Conservation (phyloP, 64 coral and sea anemone species). For the Orbicella faveolata region DNA sequence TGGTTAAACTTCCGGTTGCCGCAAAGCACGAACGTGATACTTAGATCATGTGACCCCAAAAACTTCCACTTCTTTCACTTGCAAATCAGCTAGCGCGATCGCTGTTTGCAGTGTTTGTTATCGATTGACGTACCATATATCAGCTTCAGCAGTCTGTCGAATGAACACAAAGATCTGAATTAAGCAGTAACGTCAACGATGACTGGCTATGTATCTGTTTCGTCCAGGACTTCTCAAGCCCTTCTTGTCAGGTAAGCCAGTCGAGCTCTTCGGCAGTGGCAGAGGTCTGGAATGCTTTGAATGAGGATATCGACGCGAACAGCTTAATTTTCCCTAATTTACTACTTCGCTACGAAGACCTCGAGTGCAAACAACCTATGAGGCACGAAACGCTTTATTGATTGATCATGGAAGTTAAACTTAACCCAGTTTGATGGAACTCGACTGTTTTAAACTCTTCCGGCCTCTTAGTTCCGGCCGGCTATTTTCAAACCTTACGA, state of each 20-base stretch:
- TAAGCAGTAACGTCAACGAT: not conserved
- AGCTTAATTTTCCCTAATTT: no score
- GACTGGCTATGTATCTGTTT: slow-evolving; percentile 16
- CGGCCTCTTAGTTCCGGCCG: no score
- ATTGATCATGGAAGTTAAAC: no score
- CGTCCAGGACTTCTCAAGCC: slow-evolving; percentile 21
- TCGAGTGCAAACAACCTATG: no score
- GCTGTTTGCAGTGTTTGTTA: not conserved
- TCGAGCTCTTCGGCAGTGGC: not conserved
- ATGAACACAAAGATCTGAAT: slow-evolving; percentile 7
- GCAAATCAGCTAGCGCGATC: no score
- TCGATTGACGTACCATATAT: not conserved
- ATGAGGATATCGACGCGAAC: no score
- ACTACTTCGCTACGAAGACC: no score
- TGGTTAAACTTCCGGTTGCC: not conserved
- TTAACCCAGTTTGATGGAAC: no score
- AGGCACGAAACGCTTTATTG: no score
- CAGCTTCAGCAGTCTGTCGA: slow-evolving; percentile 5
- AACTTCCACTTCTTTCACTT: not conserved
- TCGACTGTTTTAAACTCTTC: no score
- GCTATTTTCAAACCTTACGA: no score
- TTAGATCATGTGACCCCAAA: not conserved
- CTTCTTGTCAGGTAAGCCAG: slow-evolving; percentile 21
- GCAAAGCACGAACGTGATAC: not conserved
- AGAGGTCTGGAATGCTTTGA: no score